These are phyloP conservation scores for Centropristis striata DNA, from an alignment of 2,113 vertebrate genomes.

Conservation along the genomic window DNA sequence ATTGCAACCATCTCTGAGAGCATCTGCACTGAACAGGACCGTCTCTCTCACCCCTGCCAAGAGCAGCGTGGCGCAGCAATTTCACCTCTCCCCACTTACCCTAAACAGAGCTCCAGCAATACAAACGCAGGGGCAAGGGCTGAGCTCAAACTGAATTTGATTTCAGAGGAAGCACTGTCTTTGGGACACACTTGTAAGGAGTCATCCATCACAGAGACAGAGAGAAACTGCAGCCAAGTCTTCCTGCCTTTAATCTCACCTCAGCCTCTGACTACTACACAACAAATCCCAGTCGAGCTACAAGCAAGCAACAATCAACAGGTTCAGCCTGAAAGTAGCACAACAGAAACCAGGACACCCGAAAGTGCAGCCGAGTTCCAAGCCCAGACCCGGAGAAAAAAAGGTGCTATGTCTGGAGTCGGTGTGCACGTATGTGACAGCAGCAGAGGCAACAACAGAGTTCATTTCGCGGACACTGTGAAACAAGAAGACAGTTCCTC, in stretches of 20 bases:
- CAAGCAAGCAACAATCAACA: conserved; percentile 67
- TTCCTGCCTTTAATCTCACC: conserved; percentile 33
- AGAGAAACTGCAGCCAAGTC: conserved; percentile 37
- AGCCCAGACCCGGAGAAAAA: conserved; percentile 32
- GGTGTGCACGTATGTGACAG: conserved; percentile 51
- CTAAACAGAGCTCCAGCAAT: conserved; percentile 61
- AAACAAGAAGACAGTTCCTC: conserved; percentile 48
- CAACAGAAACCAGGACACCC: conserved; percentile 25
- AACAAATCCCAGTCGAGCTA: conserved; percentile 47
- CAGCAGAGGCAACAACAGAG: conserved; percentile 56
- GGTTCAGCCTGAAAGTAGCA: conserved; percentile 59
- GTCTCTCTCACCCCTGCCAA: conserved; percentile 42
- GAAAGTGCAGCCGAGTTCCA: conserved; percentile 40
- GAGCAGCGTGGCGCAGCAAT: conserved; percentile 63
- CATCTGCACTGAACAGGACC: conserved; percentile 68
- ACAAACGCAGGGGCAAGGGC: conserved; percentile 38
- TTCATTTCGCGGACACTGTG: conserved; percentile 72
- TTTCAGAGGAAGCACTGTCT: conserved; percentile 54
- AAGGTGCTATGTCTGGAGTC: conserved; percentile 49
- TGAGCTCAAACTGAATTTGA: conserved; percentile 48
- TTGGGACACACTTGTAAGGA: conserved; percentile 44
- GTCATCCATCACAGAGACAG: conserved; percentile 34
- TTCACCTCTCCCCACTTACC: conserved; percentile 54
- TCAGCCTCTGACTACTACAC: conserved; percentile 49
- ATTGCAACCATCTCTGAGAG: conserved; percentile 58